Percentiles rank a stretch among this genome's conserved stretches.
phyloP scores from a whole-genome alignment of 1,140 invertebrate genomes.

The Lanistes nyassanus region DNA sequence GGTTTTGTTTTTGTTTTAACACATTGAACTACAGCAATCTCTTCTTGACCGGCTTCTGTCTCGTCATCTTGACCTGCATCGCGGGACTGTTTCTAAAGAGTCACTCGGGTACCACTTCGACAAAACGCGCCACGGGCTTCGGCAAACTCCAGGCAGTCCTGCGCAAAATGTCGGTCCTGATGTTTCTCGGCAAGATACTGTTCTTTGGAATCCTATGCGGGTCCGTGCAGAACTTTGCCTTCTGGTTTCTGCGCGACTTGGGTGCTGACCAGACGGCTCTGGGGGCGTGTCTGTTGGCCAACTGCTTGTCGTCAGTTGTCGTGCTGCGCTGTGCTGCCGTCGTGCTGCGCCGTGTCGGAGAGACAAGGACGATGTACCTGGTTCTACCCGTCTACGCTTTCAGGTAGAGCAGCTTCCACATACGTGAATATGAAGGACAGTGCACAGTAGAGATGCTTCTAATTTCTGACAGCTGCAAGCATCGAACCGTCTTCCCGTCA shows the following conservation, averaged over 20 bases:
- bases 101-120: neutral
- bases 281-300: slow-evolving; percentile 20
- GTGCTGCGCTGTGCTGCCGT: slow-evolving; percentile 78
- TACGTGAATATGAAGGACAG: too few relatives aligned
- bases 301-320: slow-evolving; percentile 68
- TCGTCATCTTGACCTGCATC: neutral
- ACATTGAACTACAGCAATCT: neutral
- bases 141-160: slow-evolving; percentile 12
- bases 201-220: slow-evolving; percentile 31
- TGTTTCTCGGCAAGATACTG: slow-evolving; percentile 33
- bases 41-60: slow-evolving; percentile 1
- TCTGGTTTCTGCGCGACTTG: slow-evolving; percentile 35
- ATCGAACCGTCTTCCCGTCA: too few relatives aligned
- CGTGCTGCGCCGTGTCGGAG: slow-evolving; percentile 64
- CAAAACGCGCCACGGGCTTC: neutral
- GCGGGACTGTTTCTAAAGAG: neutral
- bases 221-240: slow-evolving; percentile 23
- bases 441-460: too few relatives aligned
- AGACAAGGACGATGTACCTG: slow-evolving; percentile 21
- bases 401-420: slow-evolving; percentile 6
- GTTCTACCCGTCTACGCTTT: slow-evolving; percentile 4
- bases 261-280: slow-evolving; percentile 18
- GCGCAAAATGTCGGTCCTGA: neutral
- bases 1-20: too few relatives aligned
- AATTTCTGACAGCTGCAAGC: too few relatives aligned